Base-by-base conservation (phyloP, 2,888 invertebrate genomes). In the Leptinotarsa tumamoca region DNA sequence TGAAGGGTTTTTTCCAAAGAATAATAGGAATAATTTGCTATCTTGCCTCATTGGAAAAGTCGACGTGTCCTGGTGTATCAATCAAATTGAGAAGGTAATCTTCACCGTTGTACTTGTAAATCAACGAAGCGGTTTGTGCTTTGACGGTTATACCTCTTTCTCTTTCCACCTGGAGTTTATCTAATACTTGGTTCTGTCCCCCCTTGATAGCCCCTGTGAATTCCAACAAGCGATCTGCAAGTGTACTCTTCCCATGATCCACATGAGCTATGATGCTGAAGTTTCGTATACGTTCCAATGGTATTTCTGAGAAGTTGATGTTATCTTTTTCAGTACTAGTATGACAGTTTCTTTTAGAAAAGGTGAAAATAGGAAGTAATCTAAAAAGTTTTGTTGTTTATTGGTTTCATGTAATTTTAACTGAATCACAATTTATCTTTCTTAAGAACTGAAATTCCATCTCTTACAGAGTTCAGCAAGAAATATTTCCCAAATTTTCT, bases 211-310 rank as follows among this genome's bases (percentile, higher is more conserved):
- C 94, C 80, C 98, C 98, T 21, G 98, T 97, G 72, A 95, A 89
- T 91, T 99, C 98, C 17, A 99, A 88, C n/a, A 99, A 88, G 73
- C 99, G 91, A 87, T 99, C 99, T 1, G 99, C 98, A 75, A 99
- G 89, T 0, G 99, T 99, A 88, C 97, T 97, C 90, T 99, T 99
- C 0, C 99, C 99, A 90, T 99, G 99, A 88, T 99, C 99, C 1
- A 99, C 96, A 89, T 99, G 99, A n/a, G 99, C 99, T 79, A 99
- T 97, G 84, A 99, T 98, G 88, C 98, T 95, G 86, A 98, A 98
- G 88, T 98, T 98, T 74, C 98, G 90, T 63, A 98, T 96, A 80
- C 88, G 86, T 79, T 91, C 90, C 21, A 90, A 80, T 1, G 90
- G 90, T 18, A 88, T 88, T 78, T 89, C 80, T 67, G 83, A 78